These are phyloP conservation scores for Falcunculus frontatus DNA, from an alignment of 2,113 vertebrate species.

Conservation along the genomic window DNA sequence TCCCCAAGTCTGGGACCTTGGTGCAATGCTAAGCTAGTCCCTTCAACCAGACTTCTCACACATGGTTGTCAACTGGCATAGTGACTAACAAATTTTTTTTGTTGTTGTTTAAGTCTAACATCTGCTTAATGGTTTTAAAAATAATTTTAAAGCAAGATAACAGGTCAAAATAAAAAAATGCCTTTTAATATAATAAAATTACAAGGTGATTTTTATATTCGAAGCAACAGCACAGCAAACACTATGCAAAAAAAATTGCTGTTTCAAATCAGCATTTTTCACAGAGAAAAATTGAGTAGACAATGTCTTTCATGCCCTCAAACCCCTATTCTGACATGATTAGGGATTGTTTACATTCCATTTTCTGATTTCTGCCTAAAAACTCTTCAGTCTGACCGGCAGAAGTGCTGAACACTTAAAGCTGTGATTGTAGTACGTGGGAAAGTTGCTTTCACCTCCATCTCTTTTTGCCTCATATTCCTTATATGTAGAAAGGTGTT, in stretches of 20 bases:
- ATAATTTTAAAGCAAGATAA: not conserved
- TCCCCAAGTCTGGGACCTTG: not conserved
- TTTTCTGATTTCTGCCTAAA: not conserved
- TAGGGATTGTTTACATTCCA: not conserved
- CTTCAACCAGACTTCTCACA: not conserved
- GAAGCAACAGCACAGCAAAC: not conserved
- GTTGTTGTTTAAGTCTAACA: not conserved
- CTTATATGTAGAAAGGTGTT: not conserved
- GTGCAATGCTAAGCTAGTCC: not conserved
- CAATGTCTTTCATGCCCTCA: not conserved
- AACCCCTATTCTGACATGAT: not conserved
- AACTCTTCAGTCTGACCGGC: not conserved
- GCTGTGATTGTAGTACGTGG: not conserved
- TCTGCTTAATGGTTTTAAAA: not conserved
- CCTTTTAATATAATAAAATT: not conserved
- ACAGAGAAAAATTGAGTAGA: not conserved
- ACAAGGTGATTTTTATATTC: not conserved
- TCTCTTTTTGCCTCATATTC: not conserved
- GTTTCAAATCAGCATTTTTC: not conserved
- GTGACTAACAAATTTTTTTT: not conserved
- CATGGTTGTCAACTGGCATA: not conserved
- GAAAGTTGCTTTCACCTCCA: not conserved
- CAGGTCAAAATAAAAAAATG: not conserved
- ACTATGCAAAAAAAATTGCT: not conserved
- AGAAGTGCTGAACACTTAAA: not conserved